A percentile compares a stretch with the other conserved stretches of the same genome.
Evolutionary conservation across 2,888 invertebrate species (phyloP).

Genomic region (Acleris sparsana): DNA sequence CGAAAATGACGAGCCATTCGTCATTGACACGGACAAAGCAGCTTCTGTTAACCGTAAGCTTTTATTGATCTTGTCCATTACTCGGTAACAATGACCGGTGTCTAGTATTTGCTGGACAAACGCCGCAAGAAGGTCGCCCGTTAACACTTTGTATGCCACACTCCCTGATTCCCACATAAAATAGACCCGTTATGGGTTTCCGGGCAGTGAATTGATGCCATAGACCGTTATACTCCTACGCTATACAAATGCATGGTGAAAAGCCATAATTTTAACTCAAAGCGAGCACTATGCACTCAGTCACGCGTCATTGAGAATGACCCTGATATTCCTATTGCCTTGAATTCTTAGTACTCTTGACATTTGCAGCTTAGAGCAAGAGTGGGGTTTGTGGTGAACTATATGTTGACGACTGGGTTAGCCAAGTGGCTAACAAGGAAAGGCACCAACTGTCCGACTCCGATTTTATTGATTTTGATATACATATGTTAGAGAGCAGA

Average conservation of each 20-base stretch:
- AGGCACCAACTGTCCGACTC: no score
- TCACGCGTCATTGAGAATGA: conserved; percentile 18
- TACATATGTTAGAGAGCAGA: no score
- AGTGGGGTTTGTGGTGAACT: no score
- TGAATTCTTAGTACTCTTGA: not conserved
- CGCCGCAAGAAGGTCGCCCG: conserved; percentile 17
- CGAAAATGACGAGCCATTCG: no score
- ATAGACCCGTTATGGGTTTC: no score
- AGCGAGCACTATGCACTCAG: conserved; percentile 16
- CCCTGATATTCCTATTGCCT: conserved; percentile 14
- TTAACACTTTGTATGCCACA: not conserved
- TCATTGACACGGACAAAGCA: no score
- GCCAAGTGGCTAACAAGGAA: no score
- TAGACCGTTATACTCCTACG: not conserved
- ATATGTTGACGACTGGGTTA: no score
- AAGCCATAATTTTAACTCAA: not conserved
- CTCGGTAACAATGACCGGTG: conserved; percentile 9
- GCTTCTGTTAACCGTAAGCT: not conserved
- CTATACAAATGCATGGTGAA: not conserved
- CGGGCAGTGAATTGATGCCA: not conserved
- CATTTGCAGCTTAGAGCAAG: no score
- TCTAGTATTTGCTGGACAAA: conserved; percentile 26
- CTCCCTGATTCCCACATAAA: no score
- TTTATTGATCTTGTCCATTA: conserved; percentile 29
- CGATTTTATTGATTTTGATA: no score